Conservation (phyloP, 2,113 vertebrate genomes). For the Monopterus albus region DNA sequence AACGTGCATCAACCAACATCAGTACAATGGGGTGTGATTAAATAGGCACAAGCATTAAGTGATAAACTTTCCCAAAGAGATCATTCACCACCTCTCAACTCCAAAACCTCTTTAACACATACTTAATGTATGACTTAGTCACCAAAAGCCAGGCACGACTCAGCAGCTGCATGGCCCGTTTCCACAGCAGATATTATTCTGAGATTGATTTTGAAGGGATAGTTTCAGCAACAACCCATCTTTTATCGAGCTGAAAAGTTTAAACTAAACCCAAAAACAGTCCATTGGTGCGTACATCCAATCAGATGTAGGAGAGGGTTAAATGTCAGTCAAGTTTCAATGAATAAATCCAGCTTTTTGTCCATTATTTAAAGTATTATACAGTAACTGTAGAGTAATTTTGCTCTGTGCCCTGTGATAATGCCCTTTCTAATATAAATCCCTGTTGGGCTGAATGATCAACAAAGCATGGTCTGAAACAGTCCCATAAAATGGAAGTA, state of each 20-base stretch:
- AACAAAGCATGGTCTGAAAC: not conserved
- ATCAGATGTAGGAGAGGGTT: not conserved
- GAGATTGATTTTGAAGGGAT: not conserved
- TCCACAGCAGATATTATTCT: not conserved
- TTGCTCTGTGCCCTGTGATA: too few species aligned
- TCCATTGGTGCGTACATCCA: too few species aligned
- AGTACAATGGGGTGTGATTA: not conserved
- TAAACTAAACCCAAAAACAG: not conserved
- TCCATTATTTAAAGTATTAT: too few species aligned
- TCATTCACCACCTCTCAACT: not conserved
- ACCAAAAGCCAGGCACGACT: not conserved
- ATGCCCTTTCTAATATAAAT: too few species aligned
- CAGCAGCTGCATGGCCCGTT: not conserved
- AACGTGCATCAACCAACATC: too few species aligned
- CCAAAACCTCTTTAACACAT: not conserved
- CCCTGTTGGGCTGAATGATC: too few species aligned
- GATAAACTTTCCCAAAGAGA: too few species aligned
- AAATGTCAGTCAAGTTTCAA: not conserved
- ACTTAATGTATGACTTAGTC: not conserved
- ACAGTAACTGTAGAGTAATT: too few species aligned
- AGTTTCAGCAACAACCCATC: not conserved
- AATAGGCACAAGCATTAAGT: not conserved
- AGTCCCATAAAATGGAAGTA: not conserved
- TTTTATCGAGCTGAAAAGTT: not conserved
- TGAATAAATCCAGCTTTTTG: too few species aligned